Evolutionary conservation across 2,797 vertebrate species (phyloP), one percentile per base, ranked within the genome.

Genomic region (Parauchenoglanis ngamensis): DNA sequence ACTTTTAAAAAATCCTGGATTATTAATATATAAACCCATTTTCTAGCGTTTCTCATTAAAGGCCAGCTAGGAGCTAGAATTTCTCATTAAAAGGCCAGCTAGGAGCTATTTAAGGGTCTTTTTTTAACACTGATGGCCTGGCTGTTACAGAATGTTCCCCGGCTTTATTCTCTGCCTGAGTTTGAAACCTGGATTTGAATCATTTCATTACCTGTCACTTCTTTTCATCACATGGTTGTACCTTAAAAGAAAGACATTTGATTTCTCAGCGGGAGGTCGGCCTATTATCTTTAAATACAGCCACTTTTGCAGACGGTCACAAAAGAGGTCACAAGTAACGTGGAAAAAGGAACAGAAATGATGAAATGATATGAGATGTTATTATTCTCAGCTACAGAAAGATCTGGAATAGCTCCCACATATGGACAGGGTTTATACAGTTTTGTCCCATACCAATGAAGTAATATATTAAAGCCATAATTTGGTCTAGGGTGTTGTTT

Each of bases 101-200:
- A 54, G 28, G 54, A 56, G n/a, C 76, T 35, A 56, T 78, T 57
- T 49, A 57, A 56, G 4, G 17, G 7, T 21, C 28, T 78, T 28
- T 81, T 49, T 44, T 49, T 49, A 72, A 49, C 15, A 57, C 21
- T 68, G 31, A 7, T 57, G 61, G 40, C 13, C 31, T 68, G 6
- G 31, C 80, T 56, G 70, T n/a, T 79, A 25, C 54, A 72, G 17
- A 63, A 35, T 78, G 63, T 84, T 87, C 87, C 79, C 31, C 7
- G 52, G n/a, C 25, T 59, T 76, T 4, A 87, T 61, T n/a, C 35
- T 63, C 7, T 63, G 57, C 11, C 81, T 83, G 63, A 13, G n/a
- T 83, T 83, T 49, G 46, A 79, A 78, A 35, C 54, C 75, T 54
- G 80, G 44, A 28, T 83, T 87, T 76, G 49, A 84, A 61, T 87